A percentile compares a stretch with the other conserved stretches of the same genome.
These are phyloP conservation scores for Mycalesis mineus DNA, from an alignment of 2,888 invertebrate genomes.

Conservation along the genomic window DNA sequence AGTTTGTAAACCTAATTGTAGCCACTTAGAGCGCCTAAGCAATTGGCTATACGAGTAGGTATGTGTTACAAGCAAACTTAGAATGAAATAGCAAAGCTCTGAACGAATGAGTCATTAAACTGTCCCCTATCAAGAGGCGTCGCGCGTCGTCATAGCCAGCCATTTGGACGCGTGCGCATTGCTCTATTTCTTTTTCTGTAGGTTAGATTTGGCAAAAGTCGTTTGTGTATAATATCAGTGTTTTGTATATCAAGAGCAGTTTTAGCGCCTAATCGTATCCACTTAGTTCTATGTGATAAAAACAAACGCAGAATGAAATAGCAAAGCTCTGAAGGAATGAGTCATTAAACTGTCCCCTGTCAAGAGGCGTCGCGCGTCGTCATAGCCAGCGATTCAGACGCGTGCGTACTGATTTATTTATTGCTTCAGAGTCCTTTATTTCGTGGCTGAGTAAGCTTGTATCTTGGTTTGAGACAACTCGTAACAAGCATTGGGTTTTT, in stretches of 20 bases:
- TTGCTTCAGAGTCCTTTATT: conserved; percentile 26
- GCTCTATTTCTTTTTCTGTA: conserved; percentile 34
- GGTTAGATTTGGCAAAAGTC: too few species aligned
- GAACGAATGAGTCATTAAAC: conserved; percentile 34
- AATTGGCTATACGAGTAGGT: too few species aligned
- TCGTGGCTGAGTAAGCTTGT: conserved; percentile 17
- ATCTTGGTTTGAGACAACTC: conserved; percentile 3
- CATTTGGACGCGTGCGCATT: conserved; percentile 29
- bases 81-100: conserved; percentile 15
- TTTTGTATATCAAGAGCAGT: not conserved
- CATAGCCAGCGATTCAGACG: conserved; percentile 30
- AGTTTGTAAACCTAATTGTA: too few species aligned
- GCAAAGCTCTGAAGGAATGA: conserved; percentile 26
- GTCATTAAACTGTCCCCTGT: conserved; percentile 30
- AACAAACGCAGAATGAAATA: conserved; percentile 8
- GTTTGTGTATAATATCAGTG: too few species aligned
- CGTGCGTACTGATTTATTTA: conserved; percentile 33
- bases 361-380: conserved; percentile 31
- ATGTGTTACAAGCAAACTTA: too few species aligned
- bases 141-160: conserved; percentile 31
- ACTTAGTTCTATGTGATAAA: not conserved
- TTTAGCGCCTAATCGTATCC: not conserved
- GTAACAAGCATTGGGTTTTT: not conserved
- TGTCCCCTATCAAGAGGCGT: conserved; percentile 26
- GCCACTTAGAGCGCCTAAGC: too few species aligned